Evolutionary conservation across 2,113 vertebrate species (phyloP).

Genomic region (Anolis sagrei): DNA sequence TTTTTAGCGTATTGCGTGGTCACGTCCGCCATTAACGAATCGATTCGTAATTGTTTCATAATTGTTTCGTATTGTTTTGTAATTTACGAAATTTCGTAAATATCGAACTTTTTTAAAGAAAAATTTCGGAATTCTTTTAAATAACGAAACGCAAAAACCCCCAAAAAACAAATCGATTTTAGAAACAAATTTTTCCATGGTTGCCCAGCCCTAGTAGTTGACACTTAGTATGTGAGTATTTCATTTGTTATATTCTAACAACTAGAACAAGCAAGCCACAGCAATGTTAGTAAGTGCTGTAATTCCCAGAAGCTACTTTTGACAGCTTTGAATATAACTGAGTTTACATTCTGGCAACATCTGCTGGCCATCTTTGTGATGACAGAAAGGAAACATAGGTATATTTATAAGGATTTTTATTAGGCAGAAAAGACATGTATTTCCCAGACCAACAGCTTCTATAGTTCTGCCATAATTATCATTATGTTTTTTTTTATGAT

Average conservation of each 20-base stretch:
- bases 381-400: conserved; percentile 25
- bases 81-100: too few relatives aligned
- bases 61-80: too few relatives aligned
- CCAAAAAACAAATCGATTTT: too few relatives aligned
- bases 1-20: too few relatives aligned
- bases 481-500: conserved; percentile 41
- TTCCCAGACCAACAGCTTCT: neutral
- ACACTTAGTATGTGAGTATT: conserved; percentile 24
- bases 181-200: too few relatives aligned
- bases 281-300: conserved; percentile 43
- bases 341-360: conserved; percentile 37
- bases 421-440: conserved; percentile 30
- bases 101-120: too few relatives aligned
- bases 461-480: conserved; percentile 31
- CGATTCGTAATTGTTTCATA: too few relatives aligned
- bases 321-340: conserved; percentile 26
- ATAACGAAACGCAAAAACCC: too few relatives aligned
- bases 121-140: too few relatives aligned
- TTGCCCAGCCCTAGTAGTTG: too few relatives aligned
- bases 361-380: conserved; percentile 55
- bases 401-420: conserved; percentile 48
- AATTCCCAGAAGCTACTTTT: conserved; percentile 34
- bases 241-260: conserved; percentile 15
- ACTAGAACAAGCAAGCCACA: conserved; percentile 38
- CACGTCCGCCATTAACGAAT: too few relatives aligned